Evolutionary conservation across 2,797 vertebrate species (phyloP), one percentile per base, ranked within the genome.

Genomic region (Geotrypetes seraphini): DNA sequence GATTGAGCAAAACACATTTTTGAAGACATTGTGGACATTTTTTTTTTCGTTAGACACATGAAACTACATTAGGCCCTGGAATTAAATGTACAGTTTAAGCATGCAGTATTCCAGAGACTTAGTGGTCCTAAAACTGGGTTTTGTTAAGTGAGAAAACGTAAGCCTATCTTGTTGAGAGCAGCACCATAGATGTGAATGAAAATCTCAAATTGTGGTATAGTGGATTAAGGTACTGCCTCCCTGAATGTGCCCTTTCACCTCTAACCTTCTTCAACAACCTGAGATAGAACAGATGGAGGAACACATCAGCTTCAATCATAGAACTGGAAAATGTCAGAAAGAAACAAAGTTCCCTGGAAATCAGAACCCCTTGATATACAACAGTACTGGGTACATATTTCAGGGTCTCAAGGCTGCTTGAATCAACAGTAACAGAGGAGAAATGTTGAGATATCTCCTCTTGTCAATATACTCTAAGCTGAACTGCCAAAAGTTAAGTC

Each of bases 221-320:
- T 0, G 25, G 54, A 66, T 70, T 64, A 70, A 65, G 65, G 54
- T 26, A 25, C 41, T 57, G 42, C 25, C 52, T 62, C 17, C 2
- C 40, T 44, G 36, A 39, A 19, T 44, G 40, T 30, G 58, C 43
- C 63, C 63, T 69, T 54, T 69, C 63, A 64, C 57, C 52, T 50
- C 51, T 61, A 41, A 9, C 58, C 18, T 23, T 47, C 36, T 23
- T 53, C 66, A 53, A 52, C 54, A 47, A 19, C 39, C 7, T 69
- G 59, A 69, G 39, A 62, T 45, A 63, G 47, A 63, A 58, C 63
- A 69, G 55, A 62, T 53, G 36, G 48, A 60, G 37, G 0, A 3
- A 22, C 4, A 57, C 59, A 53, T 40, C 29, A 57, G 50, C 51
- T 69, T 66, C 65, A 55, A 71, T 53, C 52, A 59, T 57, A 71